Base-by-base conservation (phyloP, 2,113 vertebrate genomes). In the Anoplopoma fimbria region DNA sequence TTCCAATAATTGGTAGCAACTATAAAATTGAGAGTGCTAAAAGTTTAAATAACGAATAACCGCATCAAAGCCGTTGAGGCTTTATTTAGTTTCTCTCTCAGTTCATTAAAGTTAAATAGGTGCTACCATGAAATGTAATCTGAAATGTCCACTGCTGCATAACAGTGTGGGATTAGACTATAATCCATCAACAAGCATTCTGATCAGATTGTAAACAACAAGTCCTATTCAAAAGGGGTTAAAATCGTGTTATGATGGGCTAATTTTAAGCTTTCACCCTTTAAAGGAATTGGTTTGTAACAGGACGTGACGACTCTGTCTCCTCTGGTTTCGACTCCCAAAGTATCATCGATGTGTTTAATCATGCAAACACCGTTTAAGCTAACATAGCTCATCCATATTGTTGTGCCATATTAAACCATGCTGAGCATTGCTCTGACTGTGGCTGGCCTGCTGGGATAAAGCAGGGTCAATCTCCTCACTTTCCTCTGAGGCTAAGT, bases 401-500 rank as follows among this genome's bases (percentile, higher is more conserved):
- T 82, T 81, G 53, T 75, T 68, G 47, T 70, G 57, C n/a, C 42
- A 9, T 79, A 61, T 47, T 69, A 69, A 63, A 63, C 34, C 25
- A 57, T 47, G 25, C 34, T 31, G 23, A 79, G 74, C 77, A 40
- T 77, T 82, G 19, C 34, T 74, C 45, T 73, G 62, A 45, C 69
- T 78, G 42, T 81, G 34, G 72, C 70, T 62, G 75, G 65, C 58
- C 33, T 78, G 68, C 79, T 87, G 65, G 68, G 83, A 79, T 79
- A 68, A 84, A 85, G 69, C 51, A 10, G 75, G 84, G 83, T 90
- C 88, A 85, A 27, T 79, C 80, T 89, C 80, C 68, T 89, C 74
- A 23, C 85, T 86, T 91, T 90, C 82, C 87, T 89, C 87, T 74
- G 85, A 91, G 84, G 84, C 86, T 92, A 88, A 92, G 88, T 85